These are phyloP conservation scores for Bathynomus jamesi DNA, from an alignment of 1,140 invertebrate species.

Conservation along the genomic window DNA sequence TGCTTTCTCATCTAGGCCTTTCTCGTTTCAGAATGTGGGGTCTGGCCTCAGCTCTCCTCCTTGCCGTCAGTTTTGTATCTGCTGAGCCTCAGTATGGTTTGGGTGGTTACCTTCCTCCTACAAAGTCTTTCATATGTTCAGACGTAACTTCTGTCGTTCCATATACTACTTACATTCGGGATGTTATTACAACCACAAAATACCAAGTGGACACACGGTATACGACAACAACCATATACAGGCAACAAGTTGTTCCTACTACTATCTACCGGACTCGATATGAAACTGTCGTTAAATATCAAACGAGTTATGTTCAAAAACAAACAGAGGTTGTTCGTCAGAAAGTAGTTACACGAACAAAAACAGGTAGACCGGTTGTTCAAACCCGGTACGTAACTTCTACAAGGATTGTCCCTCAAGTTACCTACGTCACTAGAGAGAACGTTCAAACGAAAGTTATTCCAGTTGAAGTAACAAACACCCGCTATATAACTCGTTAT, in stretches of 20 bases:
- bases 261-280: neutral
- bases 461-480: neutral
- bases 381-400: neutral
- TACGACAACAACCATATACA: neutral
- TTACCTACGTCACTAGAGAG: neutral
- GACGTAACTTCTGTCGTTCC: neutral
- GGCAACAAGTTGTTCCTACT: neutral
- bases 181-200: neutral
- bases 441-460: neutral
- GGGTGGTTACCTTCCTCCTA: neutral
- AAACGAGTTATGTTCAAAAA: neutral
- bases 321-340: neutral
- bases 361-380: neutral
- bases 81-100: neutral
- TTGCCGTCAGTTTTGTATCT: neutral
- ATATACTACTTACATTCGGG: neutral
- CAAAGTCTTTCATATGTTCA: neutral
- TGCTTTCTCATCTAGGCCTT: neutral
- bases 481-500: neutral
- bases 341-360: no score
- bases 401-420: neutral
- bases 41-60: neutral
- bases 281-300: neutral
- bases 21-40: neutral
- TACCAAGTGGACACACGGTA: neutral